phyloP scores from a whole-genome alignment of 2,888 invertebrate genomes.

The Celastrina argiolus region DNA sequence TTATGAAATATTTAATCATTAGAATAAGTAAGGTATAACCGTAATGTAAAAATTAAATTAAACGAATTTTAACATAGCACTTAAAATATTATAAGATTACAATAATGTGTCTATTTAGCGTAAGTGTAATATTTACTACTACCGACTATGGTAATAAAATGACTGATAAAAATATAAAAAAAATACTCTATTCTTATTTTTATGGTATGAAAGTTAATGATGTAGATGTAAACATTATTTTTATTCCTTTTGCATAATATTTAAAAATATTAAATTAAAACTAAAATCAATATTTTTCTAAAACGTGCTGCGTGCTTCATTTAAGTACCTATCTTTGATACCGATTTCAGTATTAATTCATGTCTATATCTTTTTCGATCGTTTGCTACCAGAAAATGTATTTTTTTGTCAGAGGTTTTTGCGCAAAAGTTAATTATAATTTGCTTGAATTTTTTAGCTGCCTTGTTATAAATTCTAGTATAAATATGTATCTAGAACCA shows the following conservation, averaged over 20 bases:
- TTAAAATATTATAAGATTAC: conserved; percentile 1
- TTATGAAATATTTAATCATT: conserved; percentile 20
- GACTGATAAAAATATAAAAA: conserved; percentile 14
- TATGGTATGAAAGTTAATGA: not conserved
- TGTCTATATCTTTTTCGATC: no score
- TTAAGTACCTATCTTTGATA: no score
- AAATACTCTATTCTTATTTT: not conserved
- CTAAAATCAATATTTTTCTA: not conserved
- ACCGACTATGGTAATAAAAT: not conserved
- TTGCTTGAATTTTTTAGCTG: not conserved
- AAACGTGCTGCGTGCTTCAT: no score
- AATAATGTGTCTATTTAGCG: not conserved
- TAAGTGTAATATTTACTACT: not conserved
- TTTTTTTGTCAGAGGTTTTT: not conserved
- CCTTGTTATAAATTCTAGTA: not conserved
- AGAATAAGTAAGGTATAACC: conserved; percentile 1
- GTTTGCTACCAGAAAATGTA: not conserved
- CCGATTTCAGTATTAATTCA: no score
- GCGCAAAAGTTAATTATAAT: not conserved
- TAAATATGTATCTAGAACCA: not conserved
- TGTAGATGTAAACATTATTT: not conserved
- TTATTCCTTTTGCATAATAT: not conserved
- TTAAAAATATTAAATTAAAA: not conserved
- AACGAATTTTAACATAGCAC: conserved; percentile 1
- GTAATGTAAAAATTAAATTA: not conserved